Percentiles rank a stretch among this genome's conserved stretches.
These are phyloP conservation scores for Sarcophaga bullata DNA, from an alignment of 1,140 invertebrate genomes.

Conservation along the genomic window DNA sequence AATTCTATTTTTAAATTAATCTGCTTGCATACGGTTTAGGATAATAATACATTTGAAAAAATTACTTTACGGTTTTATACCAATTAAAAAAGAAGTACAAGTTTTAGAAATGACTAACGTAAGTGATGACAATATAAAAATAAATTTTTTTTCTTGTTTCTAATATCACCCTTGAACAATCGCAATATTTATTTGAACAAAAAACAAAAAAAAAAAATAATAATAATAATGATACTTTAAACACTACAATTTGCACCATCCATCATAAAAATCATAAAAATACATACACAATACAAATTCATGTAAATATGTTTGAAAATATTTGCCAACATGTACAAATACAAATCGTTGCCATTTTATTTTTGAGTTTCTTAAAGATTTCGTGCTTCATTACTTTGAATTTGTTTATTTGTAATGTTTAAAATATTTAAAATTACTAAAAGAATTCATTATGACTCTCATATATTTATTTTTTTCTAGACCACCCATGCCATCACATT, in stretches of 20 bases:
- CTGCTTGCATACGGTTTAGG: slow-evolving; percentile 53
- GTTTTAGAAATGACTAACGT: slow-evolving; percentile 62
- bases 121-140: slow-evolving; percentile 46
- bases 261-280: neutral
- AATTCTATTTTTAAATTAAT: neutral
- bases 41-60: slow-evolving; percentile 60
- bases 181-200: neutral
- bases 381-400: neutral
- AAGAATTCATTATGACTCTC: no score
- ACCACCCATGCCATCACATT: slow-evolving; percentile 54
- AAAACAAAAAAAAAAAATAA: no score
- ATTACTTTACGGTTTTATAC: slow-evolving; percentile 62
- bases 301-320: neutral
- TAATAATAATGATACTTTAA: slow-evolving; percentile 35
- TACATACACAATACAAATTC: slow-evolving; percentile 2
- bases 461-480: slow-evolving; percentile 24
- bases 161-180: slow-evolving; percentile 15
- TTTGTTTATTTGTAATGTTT: neutral
- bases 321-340: no score
- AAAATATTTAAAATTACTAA: no score
- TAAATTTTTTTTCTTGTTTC: slow-evolving; percentile 40
- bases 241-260: slow-evolving; percentile 31
- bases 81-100: slow-evolving; percentile 60
- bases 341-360: no score
- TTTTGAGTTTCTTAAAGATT: neutral